Conservation (phyloP, 2,113 vertebrate genomes). For the Rhizomys pruinosus region DNA sequence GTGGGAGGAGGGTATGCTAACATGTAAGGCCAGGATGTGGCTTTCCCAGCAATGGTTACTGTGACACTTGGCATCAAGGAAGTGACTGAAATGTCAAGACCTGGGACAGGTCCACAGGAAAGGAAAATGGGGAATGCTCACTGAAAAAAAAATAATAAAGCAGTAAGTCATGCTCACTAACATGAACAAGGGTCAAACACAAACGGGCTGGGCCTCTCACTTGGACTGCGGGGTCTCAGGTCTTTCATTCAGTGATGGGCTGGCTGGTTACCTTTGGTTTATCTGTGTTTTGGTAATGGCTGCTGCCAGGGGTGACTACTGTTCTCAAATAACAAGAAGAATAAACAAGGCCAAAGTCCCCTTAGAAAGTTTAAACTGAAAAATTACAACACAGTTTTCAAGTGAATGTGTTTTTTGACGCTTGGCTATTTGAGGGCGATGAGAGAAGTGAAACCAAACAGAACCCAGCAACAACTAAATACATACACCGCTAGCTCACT, state of each 20-base stretch:
- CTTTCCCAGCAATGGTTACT: constrained; percentile 61
- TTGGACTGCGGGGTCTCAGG: constrained; percentile 34
- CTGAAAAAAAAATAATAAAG: constrained; percentile 82
- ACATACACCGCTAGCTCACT: constrained; percentile 82
- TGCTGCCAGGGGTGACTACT: constrained; percentile 81
- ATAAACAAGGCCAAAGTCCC: constrained; percentile 83
- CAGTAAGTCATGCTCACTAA: constrained; percentile 76
- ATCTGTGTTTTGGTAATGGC: constrained; percentile 85
- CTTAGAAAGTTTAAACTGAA: constrained; percentile 84
- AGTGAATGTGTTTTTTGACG: constrained; percentile 86
- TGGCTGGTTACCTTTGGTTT: constrained; percentile 87
- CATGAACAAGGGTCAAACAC: constrained; percentile 75
- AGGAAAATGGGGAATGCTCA: constrained; percentile 56
- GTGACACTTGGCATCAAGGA: constrained; percentile 74
- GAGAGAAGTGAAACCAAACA: constrained; percentile 66
- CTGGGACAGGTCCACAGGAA: constrained; percentile 67
- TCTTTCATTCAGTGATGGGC: constrained; percentile 79
- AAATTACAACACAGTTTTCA: constrained; percentile 79
- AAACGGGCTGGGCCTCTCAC: constrained; percentile 69
- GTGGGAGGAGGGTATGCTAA: no score
- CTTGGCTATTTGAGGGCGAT: constrained; percentile 71
- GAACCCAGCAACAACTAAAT: constrained; percentile 77
- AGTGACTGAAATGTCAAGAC: constrained; percentile 71
- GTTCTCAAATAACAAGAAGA: constrained; percentile 83
- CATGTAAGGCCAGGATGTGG: neutral